Evolutionary conservation across 1,140 invertebrate species (phyloP).

Genomic region (Drosophila kanapiae): DNA sequence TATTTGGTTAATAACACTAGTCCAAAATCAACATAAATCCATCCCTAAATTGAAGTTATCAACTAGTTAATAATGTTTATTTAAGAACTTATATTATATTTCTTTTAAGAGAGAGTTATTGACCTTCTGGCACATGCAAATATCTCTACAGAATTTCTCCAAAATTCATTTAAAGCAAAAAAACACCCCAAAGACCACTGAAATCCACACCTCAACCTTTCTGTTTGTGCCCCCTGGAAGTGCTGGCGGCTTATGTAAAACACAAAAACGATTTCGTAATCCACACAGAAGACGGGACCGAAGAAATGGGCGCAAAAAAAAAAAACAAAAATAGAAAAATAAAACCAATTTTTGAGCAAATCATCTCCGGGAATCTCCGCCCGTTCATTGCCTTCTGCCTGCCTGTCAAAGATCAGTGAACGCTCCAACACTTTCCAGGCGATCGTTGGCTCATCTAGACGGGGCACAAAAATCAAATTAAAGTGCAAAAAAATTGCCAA

Average conservation of each 20-base stretch:
- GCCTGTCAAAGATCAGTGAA: conserved; percentile 73
- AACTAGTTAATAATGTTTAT: no score
- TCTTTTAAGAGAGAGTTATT: background rate
- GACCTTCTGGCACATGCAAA: background rate
- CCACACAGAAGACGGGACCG: conserved; percentile 20
- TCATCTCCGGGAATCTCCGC: conserved; percentile 41
- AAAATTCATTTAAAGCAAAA: background rate
- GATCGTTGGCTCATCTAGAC: conserved; percentile 67
- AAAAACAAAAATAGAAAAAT: conserved; percentile 8
- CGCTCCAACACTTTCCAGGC: conserved; percentile 49
- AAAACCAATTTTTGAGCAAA: conserved; percentile 48
- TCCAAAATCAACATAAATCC: no score
- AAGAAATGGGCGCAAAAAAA: conserved; percentile 19
- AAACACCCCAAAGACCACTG: background rate
- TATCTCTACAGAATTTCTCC: background rate
- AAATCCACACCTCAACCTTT: conserved; percentile 15
- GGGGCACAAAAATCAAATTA: conserved; percentile 54
- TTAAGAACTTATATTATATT: background rate
- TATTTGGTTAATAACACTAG: no score
- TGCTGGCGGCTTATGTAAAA: conserved; percentile 38
- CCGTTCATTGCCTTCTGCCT: conserved; percentile 70
- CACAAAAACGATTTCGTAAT: conserved; percentile 58
- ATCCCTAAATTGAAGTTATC: no score
- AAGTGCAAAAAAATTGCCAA: conserved; percentile 59
- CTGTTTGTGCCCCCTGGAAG: conserved; percentile 3